Evolutionary conservation across 1,140 invertebrate species (phyloP).

Genomic region (Leptinotarsa lineolata): DNA sequence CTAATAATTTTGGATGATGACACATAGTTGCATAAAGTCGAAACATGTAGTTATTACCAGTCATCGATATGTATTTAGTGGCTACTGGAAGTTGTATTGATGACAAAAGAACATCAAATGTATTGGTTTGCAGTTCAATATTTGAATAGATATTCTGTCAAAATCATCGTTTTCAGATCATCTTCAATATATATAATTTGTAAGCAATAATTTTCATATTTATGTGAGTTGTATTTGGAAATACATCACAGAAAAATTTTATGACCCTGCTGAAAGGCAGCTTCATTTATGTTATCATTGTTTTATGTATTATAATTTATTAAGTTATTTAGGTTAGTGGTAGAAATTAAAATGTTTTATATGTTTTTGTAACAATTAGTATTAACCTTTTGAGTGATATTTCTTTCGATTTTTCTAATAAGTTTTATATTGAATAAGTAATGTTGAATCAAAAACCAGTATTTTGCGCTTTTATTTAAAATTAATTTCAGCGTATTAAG

Average conservation of each 20-base stretch:
- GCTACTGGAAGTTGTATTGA: too few species aligned
- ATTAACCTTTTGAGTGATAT: slow-evolving; percentile 49
- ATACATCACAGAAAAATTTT: too few species aligned
- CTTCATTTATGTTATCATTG: neutral
- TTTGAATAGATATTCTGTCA: too few species aligned
- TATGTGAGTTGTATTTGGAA: too few species aligned
- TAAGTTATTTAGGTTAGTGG: too few species aligned
- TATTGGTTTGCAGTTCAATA: too few species aligned
- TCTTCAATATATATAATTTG: neutral
- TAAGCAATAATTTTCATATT: neutral
- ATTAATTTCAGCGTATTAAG: slow-evolving; percentile 27
- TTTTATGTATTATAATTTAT: neutral
- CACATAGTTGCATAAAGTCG: too few species aligned
- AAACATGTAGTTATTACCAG: too few species aligned
- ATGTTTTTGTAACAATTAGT: slow-evolving; percentile 33
- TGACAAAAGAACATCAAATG: too few species aligned
- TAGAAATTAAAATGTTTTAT: slow-evolving; percentile 2
- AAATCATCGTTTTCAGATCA: too few species aligned
- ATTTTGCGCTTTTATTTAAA: slow-evolving; percentile 48
- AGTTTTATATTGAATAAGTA: slow-evolving; percentile 42
- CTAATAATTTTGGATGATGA: too few species aligned
- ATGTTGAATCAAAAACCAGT: slow-evolving; percentile 50
- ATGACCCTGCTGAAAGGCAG: neutral
- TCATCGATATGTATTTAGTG: too few species aligned
- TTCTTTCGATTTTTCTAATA: slow-evolving; percentile 37